A percentile compares a stretch with the other conserved stretches of the same genome.
phyloP scores from a whole-genome alignment of 2,113 vertebrate genomes.

The Laterallus jamaicensis region DNA sequence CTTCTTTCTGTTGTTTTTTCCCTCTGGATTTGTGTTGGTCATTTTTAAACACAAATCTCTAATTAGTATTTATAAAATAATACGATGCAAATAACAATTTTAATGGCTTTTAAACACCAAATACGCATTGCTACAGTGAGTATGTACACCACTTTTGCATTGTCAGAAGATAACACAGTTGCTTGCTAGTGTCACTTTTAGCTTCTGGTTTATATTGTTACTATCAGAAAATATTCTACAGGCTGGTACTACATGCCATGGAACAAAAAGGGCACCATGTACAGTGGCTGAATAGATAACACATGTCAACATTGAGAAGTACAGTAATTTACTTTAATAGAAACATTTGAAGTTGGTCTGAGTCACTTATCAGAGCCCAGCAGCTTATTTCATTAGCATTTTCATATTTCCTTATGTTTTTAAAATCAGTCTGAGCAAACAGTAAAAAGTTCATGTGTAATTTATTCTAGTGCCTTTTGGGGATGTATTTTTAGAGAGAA shows the following conservation, averaged over 20 bases:
- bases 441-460: constrained; percentile 1
- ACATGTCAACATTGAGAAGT: background rate
- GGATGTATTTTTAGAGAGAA: background rate
- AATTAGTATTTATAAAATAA: background rate
- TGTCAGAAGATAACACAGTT: background rate
- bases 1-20: background rate
- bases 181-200: background rate
- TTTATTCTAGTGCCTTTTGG: background rate
- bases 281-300: constrained; percentile 51
- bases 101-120: background rate
- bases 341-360: constrained; percentile 56
- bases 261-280: background rate
- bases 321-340: constrained; percentile 40
- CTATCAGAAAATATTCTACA: background rate
- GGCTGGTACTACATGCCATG: background rate
- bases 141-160: background rate
- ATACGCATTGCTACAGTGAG: background rate
- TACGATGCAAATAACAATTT: background rate
- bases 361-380: constrained; percentile 61
- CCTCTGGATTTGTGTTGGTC: background rate
- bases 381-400: constrained; percentile 73
- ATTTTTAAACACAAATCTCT: background rate
- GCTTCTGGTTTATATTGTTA: background rate
- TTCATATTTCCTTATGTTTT: constrained; percentile 43
- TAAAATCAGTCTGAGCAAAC: constrained; percentile 33